These are phyloP conservation scores for Myioborus melanocephalus DNA, from an alignment of 2,797 vertebrate species.

Conservation along the genomic window DNA sequence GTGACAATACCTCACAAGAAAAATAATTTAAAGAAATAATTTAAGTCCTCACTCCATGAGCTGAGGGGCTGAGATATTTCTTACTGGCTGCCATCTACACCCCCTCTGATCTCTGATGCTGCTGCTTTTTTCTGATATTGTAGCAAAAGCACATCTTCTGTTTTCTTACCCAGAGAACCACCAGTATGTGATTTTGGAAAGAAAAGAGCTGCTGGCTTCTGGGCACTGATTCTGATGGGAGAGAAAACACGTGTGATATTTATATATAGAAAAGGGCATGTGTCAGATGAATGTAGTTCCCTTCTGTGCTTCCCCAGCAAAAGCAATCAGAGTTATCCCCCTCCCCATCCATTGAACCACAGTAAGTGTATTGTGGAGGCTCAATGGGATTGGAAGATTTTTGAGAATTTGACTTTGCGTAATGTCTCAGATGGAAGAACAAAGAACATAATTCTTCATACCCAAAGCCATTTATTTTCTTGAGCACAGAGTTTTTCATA, in stretches of 20 bases:
- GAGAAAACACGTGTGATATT: neutral
- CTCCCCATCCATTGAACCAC: neutral
- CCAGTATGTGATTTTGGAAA: slow-evolving; percentile 93
- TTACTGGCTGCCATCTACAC: neutral
- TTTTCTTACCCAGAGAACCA: slow-evolving; percentile 92
- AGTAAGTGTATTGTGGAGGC: neutral
- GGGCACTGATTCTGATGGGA: slow-evolving; percentile 90
- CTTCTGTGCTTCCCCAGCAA: neutral
- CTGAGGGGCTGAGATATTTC: neutral
- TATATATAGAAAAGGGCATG: neutral
- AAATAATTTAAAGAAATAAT: neutral
- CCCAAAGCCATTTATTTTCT: neutral
- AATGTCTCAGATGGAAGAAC: neutral
- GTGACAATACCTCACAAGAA: neutral
- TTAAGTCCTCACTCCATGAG: neutral
- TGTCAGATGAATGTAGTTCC: neutral
- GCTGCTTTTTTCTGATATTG: neutral
- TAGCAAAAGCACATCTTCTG: neutral
- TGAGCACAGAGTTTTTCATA: neutral
- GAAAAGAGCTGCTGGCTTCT: slow-evolving; percentile 86
- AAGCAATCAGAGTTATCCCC: neutral
- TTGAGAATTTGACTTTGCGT: neutral
- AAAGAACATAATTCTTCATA: neutral
- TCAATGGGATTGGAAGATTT: neutral
- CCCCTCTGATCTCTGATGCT: neutral